Base-by-base conservation (phyloP, 2,888 invertebrate genomes). In the Embidobia sp. region DNA sequence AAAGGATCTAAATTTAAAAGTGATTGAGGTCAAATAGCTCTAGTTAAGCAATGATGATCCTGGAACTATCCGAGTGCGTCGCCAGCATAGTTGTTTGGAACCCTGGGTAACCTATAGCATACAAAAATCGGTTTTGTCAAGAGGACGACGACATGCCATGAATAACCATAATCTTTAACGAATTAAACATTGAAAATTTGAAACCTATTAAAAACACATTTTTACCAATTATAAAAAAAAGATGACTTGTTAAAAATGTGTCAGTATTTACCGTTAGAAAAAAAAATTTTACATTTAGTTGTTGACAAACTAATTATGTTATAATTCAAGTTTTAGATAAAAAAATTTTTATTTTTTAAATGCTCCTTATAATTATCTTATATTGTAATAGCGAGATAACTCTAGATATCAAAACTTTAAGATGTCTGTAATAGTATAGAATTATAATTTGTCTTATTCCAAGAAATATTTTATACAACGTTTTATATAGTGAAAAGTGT, bases 241-340 rank as follows among this genome's bases (percentile, higher is more conserved):
- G 16, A 48, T 22, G 29, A 48, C 48, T 48, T 48, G 29, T 16
- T 29, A 48, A 15, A 27, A 16, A 48, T 48, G 48, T 48, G 27
- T 29, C 29, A 48, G 0, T 48, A 29, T 48, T 48, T 48, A 29
- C 48, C 48, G 29, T 8, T 13, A 8, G 42, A 42, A 42, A 42
- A 40, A 40, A 40, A 16, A 40, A 8, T 40, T 40, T 40, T 40
- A 40, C 13, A 16, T 40, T 22, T 6, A 22, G 22, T 22, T 22
- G 22, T 6, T 6, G 22, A 6, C 22, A 22, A 22, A n/a, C 22
- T 4, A 22, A 4, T 22, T 22, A 22, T 4, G 22, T n/a, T n/a
- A 6, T 6, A 22, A 22, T 22, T 22, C 22, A 22, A 22, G 6
- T 4, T 22, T 22, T 22, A 6, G 22, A 22, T 22, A 4, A 22